Evolutionary conservation across 2,113 vertebrate species (phyloP).

Genomic region (Saguinus imperator): DNA sequence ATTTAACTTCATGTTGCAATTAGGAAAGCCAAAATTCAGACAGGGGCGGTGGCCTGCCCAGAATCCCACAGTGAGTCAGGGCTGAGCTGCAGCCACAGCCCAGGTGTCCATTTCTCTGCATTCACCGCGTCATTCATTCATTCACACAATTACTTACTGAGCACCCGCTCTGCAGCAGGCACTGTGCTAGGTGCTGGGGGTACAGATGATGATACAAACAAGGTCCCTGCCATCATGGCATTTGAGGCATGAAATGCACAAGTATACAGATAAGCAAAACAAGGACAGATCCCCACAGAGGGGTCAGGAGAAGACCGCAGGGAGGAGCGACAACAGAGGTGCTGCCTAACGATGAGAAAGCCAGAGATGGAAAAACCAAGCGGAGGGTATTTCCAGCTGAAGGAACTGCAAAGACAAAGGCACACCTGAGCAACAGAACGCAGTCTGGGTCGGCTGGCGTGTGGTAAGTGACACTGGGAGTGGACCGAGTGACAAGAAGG

Average conservation of each 20-base stretch:
- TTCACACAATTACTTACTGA: neutral
- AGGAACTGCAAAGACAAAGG: neutral
- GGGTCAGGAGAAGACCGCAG: neutral
- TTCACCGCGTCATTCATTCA: neutral
- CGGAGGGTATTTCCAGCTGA: neutral
- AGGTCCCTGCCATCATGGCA: neutral
- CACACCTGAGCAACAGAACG: neutral
- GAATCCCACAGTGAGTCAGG: neutral
- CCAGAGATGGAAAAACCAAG: neutral
- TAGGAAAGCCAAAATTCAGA: neutral
- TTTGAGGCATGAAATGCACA: neutral
- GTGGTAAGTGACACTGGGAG: neutral
- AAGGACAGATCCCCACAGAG: neutral
- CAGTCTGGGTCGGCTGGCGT: fast-evolving
- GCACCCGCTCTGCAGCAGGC: neutral
- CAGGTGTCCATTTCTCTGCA: neutral
- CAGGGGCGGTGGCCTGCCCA: neutral
- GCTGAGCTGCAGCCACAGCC: neutral
- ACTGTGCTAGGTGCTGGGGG: neutral
- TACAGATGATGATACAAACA: neutral
- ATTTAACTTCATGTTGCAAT: neutral
- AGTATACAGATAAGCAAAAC: neutral
- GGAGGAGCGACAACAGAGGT: neutral
- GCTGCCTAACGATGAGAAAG: neutral
- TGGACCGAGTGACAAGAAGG: too few species aligned